Conservation (phyloP, 2,888 invertebrate genomes). For the Lasioglossum villosulum region DNA sequence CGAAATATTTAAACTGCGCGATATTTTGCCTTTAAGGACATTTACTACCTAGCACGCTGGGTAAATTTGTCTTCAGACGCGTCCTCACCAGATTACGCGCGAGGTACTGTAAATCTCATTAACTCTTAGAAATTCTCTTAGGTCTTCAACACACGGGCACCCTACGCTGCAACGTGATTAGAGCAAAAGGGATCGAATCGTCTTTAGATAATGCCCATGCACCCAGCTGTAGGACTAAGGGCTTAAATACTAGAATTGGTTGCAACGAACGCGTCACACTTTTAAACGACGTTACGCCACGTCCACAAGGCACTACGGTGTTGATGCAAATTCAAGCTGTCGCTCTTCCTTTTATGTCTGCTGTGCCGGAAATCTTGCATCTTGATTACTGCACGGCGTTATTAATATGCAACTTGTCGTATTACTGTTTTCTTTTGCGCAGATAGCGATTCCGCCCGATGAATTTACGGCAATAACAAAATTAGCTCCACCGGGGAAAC, state of each 20-base stretch:
- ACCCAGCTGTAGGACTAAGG: slow-evolving; percentile 51
- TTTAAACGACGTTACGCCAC: slow-evolving; percentile 39
- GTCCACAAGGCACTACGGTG: slow-evolving; percentile 2
- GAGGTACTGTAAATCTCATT: slow-evolving; percentile 44
- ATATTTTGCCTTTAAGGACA: background rate
- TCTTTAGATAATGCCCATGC: slow-evolving; percentile 45
- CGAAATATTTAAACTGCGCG: background rate
- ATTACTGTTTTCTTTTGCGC: background rate
- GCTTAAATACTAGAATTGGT: slow-evolving; percentile 59
- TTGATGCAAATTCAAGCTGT: slow-evolving; percentile 2
- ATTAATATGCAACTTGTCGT: background rate
- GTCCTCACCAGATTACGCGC: slow-evolving; percentile 1
- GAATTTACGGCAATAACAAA: background rate
- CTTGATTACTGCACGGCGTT: background rate
- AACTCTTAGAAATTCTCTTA: slow-evolving; percentile 32
- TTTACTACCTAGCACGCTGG: background rate
- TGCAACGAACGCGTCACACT: slow-evolving; percentile 55
- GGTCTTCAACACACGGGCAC: slow-evolving; percentile 16
- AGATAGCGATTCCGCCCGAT: background rate
- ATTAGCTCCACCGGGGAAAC: background rate
- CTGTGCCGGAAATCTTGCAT: background rate
- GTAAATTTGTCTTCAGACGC: slow-evolving; percentile 6
- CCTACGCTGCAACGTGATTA: slow-evolving; percentile 18
- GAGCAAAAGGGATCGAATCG: slow-evolving; percentile 40
- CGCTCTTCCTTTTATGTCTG: background rate